Evolutionary conservation across 2,797 vertebrate species (phyloP), one percentile per base, ranked within the genome.

Genomic region (Chiroxiphia lanceolata): DNA sequence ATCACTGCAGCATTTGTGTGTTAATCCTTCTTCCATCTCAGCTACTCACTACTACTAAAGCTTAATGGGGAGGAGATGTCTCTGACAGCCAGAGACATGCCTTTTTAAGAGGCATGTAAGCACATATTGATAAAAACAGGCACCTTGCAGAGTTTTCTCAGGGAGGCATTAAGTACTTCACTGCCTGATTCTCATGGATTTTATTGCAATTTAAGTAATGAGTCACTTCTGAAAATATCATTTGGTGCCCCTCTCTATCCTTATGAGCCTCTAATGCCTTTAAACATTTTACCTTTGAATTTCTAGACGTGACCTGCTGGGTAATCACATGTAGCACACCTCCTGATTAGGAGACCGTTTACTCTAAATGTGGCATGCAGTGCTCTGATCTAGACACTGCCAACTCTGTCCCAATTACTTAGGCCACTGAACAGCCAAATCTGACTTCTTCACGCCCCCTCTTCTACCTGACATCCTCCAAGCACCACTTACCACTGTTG

Each of bases 261-360:
- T 69, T 81, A 65, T 45, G 51, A 76, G 63, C 16, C 27, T 78
- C 40, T 91, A 92, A 89, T 72, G 80, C 74, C 77, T 90, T 91
- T 87, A 86, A 93, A 93, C 70, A 54, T 86, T 94, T 79, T 86
- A 25, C 51, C 54, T 42, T 27, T 87, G 72, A 68, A 78, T 92
- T 90, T 91, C 75, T 68, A 89, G 75, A 56, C 0, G 0, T 65
- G 87, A 91, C 44, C 65, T 85, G 71, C 84, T 81, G 65, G 36
- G 50, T 80, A 90, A 91, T 91, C 60, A 70, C n/a, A n/a, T 9
- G 31, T 61, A 86, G 59, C 61, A 67, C 29, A 75, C 26, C 44
- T 94, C 74, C 65, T 45, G 63, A 80, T 90, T 74, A 82, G 59
- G 29, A 82, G 45, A 19, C 18, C 1, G 0, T 90, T 93, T 84